Evolutionary conservation across 2,113 vertebrate species (phyloP), one percentile per base, ranked within the genome.

Genomic region (Antechinus flavipes): DNA sequence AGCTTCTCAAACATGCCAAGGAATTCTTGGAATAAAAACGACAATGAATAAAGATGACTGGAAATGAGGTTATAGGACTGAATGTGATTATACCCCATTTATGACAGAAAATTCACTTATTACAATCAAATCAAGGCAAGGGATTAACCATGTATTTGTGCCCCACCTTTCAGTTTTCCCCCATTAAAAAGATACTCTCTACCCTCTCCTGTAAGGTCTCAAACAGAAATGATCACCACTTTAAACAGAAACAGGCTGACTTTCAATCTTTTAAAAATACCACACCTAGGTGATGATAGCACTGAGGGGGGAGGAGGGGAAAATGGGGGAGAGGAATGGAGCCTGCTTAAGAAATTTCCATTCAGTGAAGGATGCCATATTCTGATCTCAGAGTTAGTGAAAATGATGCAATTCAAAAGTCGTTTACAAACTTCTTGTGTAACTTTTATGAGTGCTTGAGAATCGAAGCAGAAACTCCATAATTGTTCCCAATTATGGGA

Each of bases 1-100:
- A 97, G 96, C 97, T 98, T 94, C 98, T 97, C 97, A 97, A 97
- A 96, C 93, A 92, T 98, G 98, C 96, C 98, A 98, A 98, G 92
- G 97, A 98, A 98, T 98, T 98, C 95, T 98, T 98, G 96, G 95
- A 98, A 98, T 98, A 98, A 97, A 98, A 98, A 98, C 97, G 98
- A 97, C 95, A 98, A 97, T 96, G 98, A 97, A 97, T 90, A 97
- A 96, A 98, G 94, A 98, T 97, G 96, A 96, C 97, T 98, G 98
- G 97, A 98, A 98, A 98, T 98, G 97, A 98, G 97, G 93, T 95
- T 94, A 91, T 68, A 97, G 97, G 97, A 95, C 93, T 97, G 95
- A 96, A 98, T 98, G 97, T 95, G 97, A 97, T 98, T 97, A 94
- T 90, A 56, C 96, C 96, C 94, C 56, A 97, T 97, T 97, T 97